Conservation (phyloP, 2,797 vertebrate species). For the Epinephelus coioides region DNA sequence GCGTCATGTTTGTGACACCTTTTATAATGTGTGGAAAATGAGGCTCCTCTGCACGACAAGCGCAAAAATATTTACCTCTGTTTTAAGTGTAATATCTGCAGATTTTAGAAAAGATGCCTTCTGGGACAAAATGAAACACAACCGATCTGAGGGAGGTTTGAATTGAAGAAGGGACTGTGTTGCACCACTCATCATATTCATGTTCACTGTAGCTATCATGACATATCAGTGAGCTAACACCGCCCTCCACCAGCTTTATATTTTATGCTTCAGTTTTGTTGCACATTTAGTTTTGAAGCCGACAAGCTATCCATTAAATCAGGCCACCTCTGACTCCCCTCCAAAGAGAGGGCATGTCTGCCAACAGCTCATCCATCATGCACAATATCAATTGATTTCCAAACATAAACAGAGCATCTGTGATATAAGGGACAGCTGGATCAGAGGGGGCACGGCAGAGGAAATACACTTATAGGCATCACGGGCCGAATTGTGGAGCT, state of each 20-base stretch:
- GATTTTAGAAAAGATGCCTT: constrained; percentile 66
- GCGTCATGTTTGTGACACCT: constrained; percentile 9
- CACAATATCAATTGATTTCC: constrained; percentile 86
- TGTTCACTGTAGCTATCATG: constrained; percentile 79
- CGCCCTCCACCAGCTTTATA: constrained; percentile 46
- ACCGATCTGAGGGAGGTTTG: constrained; percentile 75
- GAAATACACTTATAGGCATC: constrained; percentile 82
- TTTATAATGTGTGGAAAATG: constrained; percentile 26
- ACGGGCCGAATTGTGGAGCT: constrained; percentile 83
- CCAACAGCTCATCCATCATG: constrained; percentile 87
- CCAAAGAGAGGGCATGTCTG: constrained; percentile 83
- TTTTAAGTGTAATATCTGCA: constrained; percentile 62
- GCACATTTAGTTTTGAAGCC: constrained; percentile 80
- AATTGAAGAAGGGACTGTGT: constrained; percentile 69
- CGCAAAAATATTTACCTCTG: constrained; percentile 19
- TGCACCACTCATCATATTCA: constrained; percentile 85
- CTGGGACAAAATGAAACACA: constrained; percentile 59
- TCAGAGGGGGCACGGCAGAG: constrained; percentile 67
- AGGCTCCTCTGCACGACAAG: constrained; percentile 4
- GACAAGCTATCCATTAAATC: constrained; percentile 87
- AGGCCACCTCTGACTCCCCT: constrained; percentile 84
- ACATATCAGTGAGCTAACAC: constrained; percentile 60
- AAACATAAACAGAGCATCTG: constrained; percentile 88
- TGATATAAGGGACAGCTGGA: constrained; percentile 85
- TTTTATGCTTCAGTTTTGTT: constrained; percentile 83